Base-by-base conservation (phyloP, 2,113 vertebrate genomes). In the Hyla sarda region DNA sequence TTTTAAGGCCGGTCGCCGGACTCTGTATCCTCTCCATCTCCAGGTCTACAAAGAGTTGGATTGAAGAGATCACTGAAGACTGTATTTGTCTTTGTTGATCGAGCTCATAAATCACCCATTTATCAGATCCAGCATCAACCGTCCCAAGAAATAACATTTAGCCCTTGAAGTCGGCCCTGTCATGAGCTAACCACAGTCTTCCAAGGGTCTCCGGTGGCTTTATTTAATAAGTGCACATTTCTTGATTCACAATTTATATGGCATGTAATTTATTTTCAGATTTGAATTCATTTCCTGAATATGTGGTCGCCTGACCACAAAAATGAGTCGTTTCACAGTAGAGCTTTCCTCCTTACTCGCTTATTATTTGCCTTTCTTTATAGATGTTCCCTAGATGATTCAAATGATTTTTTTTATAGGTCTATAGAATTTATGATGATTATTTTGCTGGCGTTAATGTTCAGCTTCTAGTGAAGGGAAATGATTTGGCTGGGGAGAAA, bases 241-340 rank as follows among this genome's bases (percentile, higher is more conserved):
- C 84, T 80, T 73, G 84, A 73, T 80, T 81, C 84, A 71, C 76
- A 80, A 71, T 80, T 86, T 86, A 86, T 78, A 81, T 47, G 84
- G 76, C 84, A 60, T 86, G 65, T 81, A 86, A 86, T 86, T 86
- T 86, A 86, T 81, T 86, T 86, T 86, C 84, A 80, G 84, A 86
- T 86, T 86, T 86, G 76, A 78, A 86, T 86, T 86, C 84, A 86
- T 86, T 86, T 86, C 84, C 84, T 86, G 76, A 72, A 41, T 86
- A 71, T 72, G 76, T 73, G 76, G 84, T 78, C 84, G 69, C 76
- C 78, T 73, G 77, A 86, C 84, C 84, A 81, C 84, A 86, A 80
- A 86, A 86, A 86, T 86, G 84, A 86, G 48, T 86, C 45, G 77
- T 81, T 86, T 73, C 84, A 86, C 45, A 80, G 78, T 52, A 60